A percentile compares a stretch with the other conserved stretches of the same genome.
phyloP scores from a whole-genome alignment of 2,888 invertebrate species.

The Tachina fera region DNA sequence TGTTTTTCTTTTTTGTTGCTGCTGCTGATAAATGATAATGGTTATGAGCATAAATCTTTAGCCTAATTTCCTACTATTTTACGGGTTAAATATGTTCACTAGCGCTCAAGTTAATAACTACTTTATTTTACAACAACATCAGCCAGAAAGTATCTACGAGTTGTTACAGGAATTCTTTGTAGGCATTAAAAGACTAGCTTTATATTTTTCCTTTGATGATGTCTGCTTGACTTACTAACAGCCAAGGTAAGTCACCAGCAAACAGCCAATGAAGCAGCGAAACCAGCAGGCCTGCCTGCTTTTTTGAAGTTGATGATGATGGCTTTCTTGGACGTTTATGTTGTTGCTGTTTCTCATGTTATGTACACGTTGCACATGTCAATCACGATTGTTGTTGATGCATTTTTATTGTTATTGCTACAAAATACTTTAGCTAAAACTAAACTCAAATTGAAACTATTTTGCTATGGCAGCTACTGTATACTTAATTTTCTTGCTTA shows the following conservation, averaged over 20 bases:
- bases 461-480: conserved; percentile 57
- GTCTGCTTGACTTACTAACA: conserved; percentile 58
- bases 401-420: conserved; percentile 73
- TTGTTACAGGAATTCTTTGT: conserved; percentile 49
- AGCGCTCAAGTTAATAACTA: conserved; percentile 70
- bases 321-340: conserved; percentile 46
- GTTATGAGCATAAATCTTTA: conserved; percentile 71
- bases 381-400: conserved; percentile 73
- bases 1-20: conserved; percentile 22
- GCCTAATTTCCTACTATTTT: conserved; percentile 69
- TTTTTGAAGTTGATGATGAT: conserved; percentile 31
- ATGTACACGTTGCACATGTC: conserved; percentile 72
- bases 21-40: conserved; percentile 70
- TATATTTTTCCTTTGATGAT: conserved; percentile 34
- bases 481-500: conserved; percentile 18
- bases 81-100: conserved; percentile 67
- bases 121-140: conserved; percentile 60
- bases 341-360: conserved; percentile 55
- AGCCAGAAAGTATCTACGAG: background rate
- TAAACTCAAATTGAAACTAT: conserved; percentile 53
- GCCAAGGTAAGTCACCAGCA: conserved; percentile 2
- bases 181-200: conserved; percentile 58
- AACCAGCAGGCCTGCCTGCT: background rate
- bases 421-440: conserved; percentile 61
- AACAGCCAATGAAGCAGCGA: background rate